A percentile compares a stretch with the other conserved stretches of the same genome.
phyloP scores from a whole-genome alignment of 1,140 invertebrate genomes.

The Drosophila sechellia region DNA sequence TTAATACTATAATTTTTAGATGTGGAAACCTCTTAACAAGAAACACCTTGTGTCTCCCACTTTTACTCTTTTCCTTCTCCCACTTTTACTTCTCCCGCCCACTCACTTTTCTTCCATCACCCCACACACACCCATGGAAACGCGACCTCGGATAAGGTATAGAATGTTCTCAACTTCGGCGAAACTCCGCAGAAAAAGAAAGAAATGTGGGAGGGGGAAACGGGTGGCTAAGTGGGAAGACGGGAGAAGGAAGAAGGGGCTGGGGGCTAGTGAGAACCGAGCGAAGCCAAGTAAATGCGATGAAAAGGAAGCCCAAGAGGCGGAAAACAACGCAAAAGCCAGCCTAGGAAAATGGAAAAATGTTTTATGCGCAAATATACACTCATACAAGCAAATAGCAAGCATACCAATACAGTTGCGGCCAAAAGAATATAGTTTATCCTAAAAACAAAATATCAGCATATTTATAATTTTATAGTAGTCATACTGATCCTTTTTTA shows the following conservation, averaged over 20 bases:
- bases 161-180: slow-evolving; percentile 54
- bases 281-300: slow-evolving; percentile 71
- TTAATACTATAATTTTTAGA: background rate
- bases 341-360: slow-evolving; percentile 62
- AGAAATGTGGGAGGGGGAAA: slow-evolving; percentile 6
- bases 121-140: slow-evolving; percentile 12
- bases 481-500: too few relatives aligned
- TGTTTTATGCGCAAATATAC: slow-evolving; percentile 34
- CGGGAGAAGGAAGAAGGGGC: background rate
- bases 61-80: slow-evolving; percentile 20
- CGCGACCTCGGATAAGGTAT: slow-evolving; percentile 69
- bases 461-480: too few relatives aligned
- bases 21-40: slow-evolving; percentile 49
- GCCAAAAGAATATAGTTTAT: background rate
- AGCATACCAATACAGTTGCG: slow-evolving; percentile 10
- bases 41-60: slow-evolving; percentile 68
- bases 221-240: background rate
- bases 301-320: slow-evolving; percentile 63
- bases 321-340: slow-evolving; percentile 59
- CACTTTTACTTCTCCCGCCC: background rate
- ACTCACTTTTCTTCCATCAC: background rate
- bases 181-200: slow-evolving; percentile 24
- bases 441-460: too few relatives aligned
- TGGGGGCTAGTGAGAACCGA: slow-evolving; percentile 13
- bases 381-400: background rate